Evolutionary conservation across 1,140 invertebrate species (phyloP), one percentile per base, ranked within the genome.

Genomic region (Stegodyphus mimosarum): DNA sequence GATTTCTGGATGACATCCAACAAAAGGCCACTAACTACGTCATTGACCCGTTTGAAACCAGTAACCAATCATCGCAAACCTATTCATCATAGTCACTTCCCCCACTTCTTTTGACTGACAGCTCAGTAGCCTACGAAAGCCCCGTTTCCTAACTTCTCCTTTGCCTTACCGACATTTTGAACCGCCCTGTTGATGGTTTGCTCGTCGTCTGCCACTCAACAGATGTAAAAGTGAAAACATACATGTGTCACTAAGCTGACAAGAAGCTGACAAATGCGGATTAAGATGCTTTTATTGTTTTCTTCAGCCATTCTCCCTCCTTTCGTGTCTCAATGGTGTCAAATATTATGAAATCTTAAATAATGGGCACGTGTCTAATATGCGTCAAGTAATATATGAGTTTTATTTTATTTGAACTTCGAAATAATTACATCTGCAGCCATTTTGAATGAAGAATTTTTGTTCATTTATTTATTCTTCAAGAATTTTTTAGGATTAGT

Each of bases 1-100:
- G 52, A 72, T 72, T 18, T 17, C 18, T 17, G 17, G 55, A 60
- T 53, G 51, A 72, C 78, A 72, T 72, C 55, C 18, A 51, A 81
- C 78, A 81, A 51, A 83, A 83, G 55, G n/a, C 69, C 63, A 13
- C 71, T 66, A 66, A n/a, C 72, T 71, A 74, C 71, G 71, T 74
- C 71, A 73, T n/a, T 48, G 60, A 17, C 10, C 53, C 55, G 55
- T 60, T 70, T 52, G 53, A 51, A 74, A 55, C 13, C 48, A 17
- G 72, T 70, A 84, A 84, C 81, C 81, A 84, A 84, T 84, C 81
- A 84, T 84, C 72, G 72, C n/a, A 11, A 84, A 84, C 81, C 81
- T 84, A 84, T 84, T 84, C 81, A 84, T 84, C 81, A 84, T 84
- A 84, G 81, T 84, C 81, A 84, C 81, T 84, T 84, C 81, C 81